Conservation (phyloP, 2,797 vertebrate species). For the Acanthornis magna region DNA sequence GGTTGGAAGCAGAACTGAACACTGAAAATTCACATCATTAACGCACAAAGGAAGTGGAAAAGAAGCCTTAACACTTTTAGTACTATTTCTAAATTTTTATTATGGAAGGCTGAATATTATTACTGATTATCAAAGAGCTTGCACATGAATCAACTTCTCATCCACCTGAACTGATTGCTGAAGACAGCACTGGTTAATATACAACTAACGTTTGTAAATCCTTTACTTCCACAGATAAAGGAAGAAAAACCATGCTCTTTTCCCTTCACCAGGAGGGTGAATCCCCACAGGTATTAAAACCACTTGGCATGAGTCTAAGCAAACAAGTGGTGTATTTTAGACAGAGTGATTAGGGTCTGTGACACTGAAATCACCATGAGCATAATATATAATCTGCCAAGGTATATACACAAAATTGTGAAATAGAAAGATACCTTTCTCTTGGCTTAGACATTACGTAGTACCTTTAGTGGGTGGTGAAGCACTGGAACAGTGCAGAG, state of each 20-base stretch:
- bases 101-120: neutral
- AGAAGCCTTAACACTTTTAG: neutral
- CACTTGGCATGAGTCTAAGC: neutral
- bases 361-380: neutral
- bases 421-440: neutral
- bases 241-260: neutral
- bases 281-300: neutral
- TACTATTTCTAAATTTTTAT: neutral
- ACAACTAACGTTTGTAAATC: neutral
- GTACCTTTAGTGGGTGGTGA: neutral
- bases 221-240: neutral
- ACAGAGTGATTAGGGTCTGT: neutral
- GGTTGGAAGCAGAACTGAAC: neutral
- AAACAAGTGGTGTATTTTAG: neutral
- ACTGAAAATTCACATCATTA: neutral
- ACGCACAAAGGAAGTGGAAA: neutral
- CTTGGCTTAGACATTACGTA: neutral
- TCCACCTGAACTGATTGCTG: neutral
- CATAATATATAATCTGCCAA: accelerated
- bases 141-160: neutral
- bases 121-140: neutral
- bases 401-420: neutral
- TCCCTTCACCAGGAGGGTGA: neutral
- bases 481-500: neutral
- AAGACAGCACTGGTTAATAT: neutral